Evolutionary conservation across 2,888 invertebrate genomes (phyloP).

Genomic region (Drepanosiphum platanoidis): DNA sequence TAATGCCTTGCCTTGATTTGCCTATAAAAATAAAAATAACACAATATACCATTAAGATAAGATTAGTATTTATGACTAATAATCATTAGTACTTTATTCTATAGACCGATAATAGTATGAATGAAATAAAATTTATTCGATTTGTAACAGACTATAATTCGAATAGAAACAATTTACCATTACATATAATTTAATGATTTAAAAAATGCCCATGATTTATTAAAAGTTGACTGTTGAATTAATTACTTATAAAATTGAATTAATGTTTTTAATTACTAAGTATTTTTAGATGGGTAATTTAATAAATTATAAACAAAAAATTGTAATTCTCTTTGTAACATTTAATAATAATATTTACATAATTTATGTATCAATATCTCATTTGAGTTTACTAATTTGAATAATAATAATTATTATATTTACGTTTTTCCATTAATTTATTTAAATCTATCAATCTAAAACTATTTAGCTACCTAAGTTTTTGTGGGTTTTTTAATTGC

Average conservation of each 20-base stretch:
- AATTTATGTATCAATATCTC: no score
- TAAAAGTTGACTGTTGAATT: background rate
- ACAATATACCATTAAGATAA: slow-evolving; percentile 5
- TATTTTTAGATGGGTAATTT: no score
- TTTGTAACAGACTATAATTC: background rate
- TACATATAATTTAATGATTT: background rate
- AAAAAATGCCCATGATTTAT: background rate
- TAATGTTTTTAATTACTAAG: no score
- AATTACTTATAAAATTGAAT: background rate
- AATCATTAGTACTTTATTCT: background rate
- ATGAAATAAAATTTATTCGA: background rate
- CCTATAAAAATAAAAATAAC: background rate
- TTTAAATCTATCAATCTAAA: no score
- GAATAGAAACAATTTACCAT: background rate
- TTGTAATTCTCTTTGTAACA: no score
- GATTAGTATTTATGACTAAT: background rate
- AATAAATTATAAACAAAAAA: no score
- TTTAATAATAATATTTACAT: no score
- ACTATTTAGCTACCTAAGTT: no score
- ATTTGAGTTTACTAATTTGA: no score
- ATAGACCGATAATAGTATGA: background rate
- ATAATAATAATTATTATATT: no score
- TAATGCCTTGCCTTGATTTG: background rate
- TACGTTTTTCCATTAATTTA: no score
- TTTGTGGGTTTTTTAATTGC: no score